A percentile compares a stretch with the other conserved stretches of the same genome.
Conservation (phyloP, 2,888 invertebrate genomes). For the Scelioninae gen. 1 region DNA sequence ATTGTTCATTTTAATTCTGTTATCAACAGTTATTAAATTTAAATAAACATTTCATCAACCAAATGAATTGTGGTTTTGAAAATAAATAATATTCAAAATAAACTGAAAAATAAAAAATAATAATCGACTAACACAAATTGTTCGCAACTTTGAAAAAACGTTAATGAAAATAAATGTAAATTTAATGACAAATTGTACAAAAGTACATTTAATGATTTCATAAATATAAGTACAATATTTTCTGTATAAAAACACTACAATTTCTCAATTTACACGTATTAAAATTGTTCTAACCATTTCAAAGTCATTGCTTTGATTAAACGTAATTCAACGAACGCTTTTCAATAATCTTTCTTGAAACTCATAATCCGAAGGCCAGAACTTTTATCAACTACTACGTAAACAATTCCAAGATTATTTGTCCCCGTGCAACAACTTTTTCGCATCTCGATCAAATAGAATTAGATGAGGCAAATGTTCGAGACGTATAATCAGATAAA, state of each 20-base stretch:
- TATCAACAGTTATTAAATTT: too few relatives aligned
- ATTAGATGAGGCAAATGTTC: slow-evolving; percentile 21
- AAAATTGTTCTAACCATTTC: background rate
- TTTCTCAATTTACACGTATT: background rate
- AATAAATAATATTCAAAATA: too few relatives aligned
- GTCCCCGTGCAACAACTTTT: background rate
- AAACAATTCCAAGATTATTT: background rate
- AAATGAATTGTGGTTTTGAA: too few relatives aligned
- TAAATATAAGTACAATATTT: too few relatives aligned
- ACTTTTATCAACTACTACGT: slow-evolving; percentile 25
- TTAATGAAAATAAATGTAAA: too few relatives aligned
- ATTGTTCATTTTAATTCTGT: too few relatives aligned
- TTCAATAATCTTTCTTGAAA: slow-evolving; percentile 15
- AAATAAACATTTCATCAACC: too few relatives aligned
- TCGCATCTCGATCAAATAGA: background rate
- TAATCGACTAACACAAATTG: too few relatives aligned
- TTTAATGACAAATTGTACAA: too few relatives aligned
- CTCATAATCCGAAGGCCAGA: slow-evolving; percentile 17
- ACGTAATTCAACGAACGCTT: background rate
- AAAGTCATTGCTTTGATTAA: background rate
- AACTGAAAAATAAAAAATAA: too few relatives aligned
- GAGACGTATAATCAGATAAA: background rate
- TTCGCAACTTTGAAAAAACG: too few relatives aligned
- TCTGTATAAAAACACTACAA: background rate
- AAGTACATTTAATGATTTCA: too few relatives aligned